These are phyloP conservation scores for Myiothlypis coronata DNA, from an alignment of 2,797 vertebrate species.

Conservation along the genomic window DNA sequence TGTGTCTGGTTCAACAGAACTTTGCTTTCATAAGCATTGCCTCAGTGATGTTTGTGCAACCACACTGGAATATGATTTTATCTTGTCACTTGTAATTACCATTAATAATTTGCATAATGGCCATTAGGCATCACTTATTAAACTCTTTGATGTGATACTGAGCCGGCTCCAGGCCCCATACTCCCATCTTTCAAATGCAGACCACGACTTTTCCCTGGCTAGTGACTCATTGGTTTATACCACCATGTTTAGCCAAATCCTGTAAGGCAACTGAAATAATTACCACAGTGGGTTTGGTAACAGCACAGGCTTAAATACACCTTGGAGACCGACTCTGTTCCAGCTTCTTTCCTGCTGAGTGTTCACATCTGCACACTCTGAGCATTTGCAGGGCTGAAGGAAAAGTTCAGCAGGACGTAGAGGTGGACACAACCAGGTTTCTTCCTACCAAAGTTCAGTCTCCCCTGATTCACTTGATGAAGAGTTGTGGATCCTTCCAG, in stretches of 20 bases:
- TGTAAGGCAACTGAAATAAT: conserved; percentile 41
- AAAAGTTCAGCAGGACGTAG: not conserved
- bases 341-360: conserved; percentile 7
- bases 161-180: not conserved
- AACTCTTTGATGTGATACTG: conserved; percentile 59
- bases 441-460: not conserved
- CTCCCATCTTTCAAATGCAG: conserved; percentile 43
- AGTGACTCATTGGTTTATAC: conserved; percentile 40
- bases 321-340: not conserved
- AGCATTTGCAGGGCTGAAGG: not conserved
- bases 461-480: not conserved
- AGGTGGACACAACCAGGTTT: not conserved
- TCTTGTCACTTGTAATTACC: conserved; percentile 65
- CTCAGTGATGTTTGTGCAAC: conserved; percentile 55
- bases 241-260: conserved; percentile 15
- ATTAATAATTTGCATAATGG: conserved; percentile 53
- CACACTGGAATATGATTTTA: conserved; percentile 36
- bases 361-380: not conserved
- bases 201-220: conserved; percentile 15
- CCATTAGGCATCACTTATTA: conserved; percentile 46
- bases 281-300: conserved; percentile 5
- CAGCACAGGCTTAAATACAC: not conserved
- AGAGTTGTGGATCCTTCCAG: not conserved
- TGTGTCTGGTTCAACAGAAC: not conserved
- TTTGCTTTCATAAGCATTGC: conserved; percentile 57